phyloP scores from a whole-genome alignment of 2,888 invertebrate genomes.

The Amblyjoppa proteus region DNA sequence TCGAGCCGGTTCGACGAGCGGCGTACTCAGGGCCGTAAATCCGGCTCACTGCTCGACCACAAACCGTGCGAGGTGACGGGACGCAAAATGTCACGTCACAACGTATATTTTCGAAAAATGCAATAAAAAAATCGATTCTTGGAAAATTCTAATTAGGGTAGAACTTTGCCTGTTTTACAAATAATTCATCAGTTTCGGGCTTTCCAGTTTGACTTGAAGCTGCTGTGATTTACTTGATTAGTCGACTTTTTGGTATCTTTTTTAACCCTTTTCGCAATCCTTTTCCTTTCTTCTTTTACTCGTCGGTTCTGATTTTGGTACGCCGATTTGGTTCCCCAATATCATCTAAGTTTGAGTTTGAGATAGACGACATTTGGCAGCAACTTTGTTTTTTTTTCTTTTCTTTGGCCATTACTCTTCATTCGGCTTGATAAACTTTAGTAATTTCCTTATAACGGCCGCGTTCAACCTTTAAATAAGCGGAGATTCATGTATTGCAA shows the following conservation, averaged over 20 bases:
- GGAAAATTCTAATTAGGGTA: too few species aligned
- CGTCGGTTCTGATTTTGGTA: not conserved
- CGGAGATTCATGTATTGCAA: not conserved
- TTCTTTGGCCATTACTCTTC: conserved; percentile 2
- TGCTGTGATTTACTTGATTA: not conserved
- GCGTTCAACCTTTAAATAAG: not conserved
- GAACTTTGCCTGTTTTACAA: not conserved
- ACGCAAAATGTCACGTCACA: too few species aligned
- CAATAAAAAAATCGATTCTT: too few species aligned
- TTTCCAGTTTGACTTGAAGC: not conserved
- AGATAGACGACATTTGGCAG: not conserved
- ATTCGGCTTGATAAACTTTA: not conserved
- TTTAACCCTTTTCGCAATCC: too few species aligned
- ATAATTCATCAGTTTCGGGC: not conserved
- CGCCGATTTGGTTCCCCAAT: not conserved
- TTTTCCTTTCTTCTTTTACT: not conserved
- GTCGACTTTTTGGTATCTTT: not conserved
- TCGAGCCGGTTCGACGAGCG: too few species aligned
- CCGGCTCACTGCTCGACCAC: too few species aligned
- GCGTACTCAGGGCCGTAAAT: too few species aligned
- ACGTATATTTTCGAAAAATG: too few species aligned
- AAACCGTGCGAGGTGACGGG: too few species aligned
- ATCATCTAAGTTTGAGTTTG: not conserved
- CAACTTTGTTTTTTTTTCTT: not conserved
- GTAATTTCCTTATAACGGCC: not conserved